These are phyloP conservation scores for Scaptomyza flava DNA, from an alignment of 2,888 invertebrate species.

Conservation along the genomic window DNA sequence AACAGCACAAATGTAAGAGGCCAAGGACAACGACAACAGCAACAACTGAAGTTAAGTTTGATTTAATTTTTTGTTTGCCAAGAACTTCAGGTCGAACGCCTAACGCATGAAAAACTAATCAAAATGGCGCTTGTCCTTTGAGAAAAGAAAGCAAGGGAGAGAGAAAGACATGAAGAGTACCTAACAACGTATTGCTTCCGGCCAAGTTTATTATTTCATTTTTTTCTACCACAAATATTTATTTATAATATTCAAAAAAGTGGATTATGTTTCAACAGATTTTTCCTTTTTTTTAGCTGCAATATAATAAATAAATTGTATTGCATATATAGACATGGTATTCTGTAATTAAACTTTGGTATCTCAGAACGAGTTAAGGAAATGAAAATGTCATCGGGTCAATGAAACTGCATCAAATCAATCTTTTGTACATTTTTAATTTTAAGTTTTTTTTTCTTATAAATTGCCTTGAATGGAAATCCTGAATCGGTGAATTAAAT, in stretches of 20 bases:
- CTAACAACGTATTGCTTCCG: constrained; percentile 27
- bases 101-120: constrained; percentile 70
- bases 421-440: too few species aligned
- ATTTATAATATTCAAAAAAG: constrained; percentile 34
- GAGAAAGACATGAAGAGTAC: too few species aligned
- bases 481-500: background rate
- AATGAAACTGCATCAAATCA: background rate
- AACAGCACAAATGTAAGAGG: constrained; percentile 14
- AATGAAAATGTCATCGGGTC: constrained; percentile 41
- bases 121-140: constrained; percentile 47
- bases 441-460: too few species aligned
- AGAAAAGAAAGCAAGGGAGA: constrained; percentile 11
- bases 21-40: constrained; percentile 23
- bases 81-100: constrained; percentile 26
- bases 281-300: constrained; percentile 12
- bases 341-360: background rate
- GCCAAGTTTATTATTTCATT: constrained; percentile 59
- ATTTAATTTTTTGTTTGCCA: constrained; percentile 48
- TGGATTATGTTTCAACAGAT: constrained; percentile 49
- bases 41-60: constrained; percentile 32
- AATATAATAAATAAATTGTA: constrained; percentile 39
- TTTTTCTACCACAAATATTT: constrained; percentile 15
- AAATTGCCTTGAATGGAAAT: background rate
- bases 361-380: constrained; percentile 14
- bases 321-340: background rate